Base-by-base conservation (phyloP, 2,888 invertebrate species). In the Elegia similella region DNA sequence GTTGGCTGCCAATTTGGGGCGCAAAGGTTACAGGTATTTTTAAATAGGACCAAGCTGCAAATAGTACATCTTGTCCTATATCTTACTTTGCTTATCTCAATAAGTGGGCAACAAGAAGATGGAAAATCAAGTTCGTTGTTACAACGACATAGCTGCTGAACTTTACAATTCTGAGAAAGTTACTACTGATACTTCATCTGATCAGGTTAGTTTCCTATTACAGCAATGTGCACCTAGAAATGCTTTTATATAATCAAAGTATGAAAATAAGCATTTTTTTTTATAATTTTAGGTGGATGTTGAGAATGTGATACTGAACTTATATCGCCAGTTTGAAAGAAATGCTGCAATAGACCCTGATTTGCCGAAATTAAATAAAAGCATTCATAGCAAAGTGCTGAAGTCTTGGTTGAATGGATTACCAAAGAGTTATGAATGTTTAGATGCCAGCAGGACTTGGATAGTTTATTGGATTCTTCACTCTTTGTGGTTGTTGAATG, bases 361-460 rank as follows among this genome's bases (percentile, higher is more conserved):
- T 64, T 78, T 92, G 56, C 93, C 93, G 60, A 84, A 93, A 60
- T 94, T 96, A 0, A 88, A 93, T 52, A 93, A 94, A 73, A 88
- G 93, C 59, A 92, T 93, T 67, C 96, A 96, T 78, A 89, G 92
- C 66, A 81, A 92, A 65, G 93, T 94, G 79, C 88, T 98, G 57
- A 94, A 94, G 69, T 93, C 92, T 67, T 95, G 95, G 73, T 78
- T 98, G 23, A 90, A 89, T 47, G 87, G 92, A 72, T 87, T 98
- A 66, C 95, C 96, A 46, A 86, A 91, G 60, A 93, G 93, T 61
- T 97, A 97, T 76, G 94, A 95, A 94, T 94, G 95, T 75, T 90
- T 99, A 65, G 99, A 99, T 93, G 96, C 98, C 8, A 99, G 98
- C 82, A 94, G 98, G 70, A 95, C 99, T 7, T 99, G 99, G 99